A percentile compares a stretch with the other conserved stretches of the same genome.
phyloP scores from a whole-genome alignment of 2,888 invertebrate genomes.

The Trissolcus brochymenae region DNA sequence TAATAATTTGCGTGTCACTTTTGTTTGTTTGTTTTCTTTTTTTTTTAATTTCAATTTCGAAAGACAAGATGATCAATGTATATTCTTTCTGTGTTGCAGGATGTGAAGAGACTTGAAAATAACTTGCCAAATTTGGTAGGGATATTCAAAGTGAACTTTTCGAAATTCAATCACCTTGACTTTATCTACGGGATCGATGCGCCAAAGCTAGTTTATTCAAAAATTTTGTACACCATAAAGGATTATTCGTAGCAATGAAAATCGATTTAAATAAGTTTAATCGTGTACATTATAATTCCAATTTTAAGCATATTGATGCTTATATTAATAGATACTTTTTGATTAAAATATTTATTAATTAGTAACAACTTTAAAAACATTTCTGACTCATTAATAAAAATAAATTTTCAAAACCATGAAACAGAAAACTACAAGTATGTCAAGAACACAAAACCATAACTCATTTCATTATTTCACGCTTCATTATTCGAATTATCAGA shows the following conservation, averaged over 20 bases:
- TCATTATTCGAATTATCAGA: too few species aligned
- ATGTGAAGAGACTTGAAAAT: conserved; percentile 79
- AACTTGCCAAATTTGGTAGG: conserved; percentile 79
- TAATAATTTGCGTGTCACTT: conserved; percentile 6
- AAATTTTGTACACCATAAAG: conserved; percentile 74
- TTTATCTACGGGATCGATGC: conserved; percentile 83
- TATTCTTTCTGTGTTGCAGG: conserved; percentile 71
- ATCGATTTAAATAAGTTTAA: not conserved
- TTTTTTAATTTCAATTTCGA: too few species aligned
- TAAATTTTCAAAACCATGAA: not conserved
- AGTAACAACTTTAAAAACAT: too few species aligned
- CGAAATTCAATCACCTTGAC: conserved; percentile 85
- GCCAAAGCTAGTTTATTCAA: conserved; percentile 79
- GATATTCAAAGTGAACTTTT: conserved; percentile 79
- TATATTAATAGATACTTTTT: too few species aligned
- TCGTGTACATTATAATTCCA: not conserved
- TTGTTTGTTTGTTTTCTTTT: too few species aligned
- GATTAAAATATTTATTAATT: too few species aligned
- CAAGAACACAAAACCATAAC: conserved; percentile 1
- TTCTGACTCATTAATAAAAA: too few species aligned
- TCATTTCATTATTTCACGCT: too few species aligned
- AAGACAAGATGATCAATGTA: not conserved
- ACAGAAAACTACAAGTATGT: not conserved
- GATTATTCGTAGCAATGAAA: not conserved
- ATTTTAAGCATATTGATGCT: too few species aligned